Base-by-base conservation (phyloP, 2,113 vertebrate species). In the Mesoclemmys tuberculata region DNA sequence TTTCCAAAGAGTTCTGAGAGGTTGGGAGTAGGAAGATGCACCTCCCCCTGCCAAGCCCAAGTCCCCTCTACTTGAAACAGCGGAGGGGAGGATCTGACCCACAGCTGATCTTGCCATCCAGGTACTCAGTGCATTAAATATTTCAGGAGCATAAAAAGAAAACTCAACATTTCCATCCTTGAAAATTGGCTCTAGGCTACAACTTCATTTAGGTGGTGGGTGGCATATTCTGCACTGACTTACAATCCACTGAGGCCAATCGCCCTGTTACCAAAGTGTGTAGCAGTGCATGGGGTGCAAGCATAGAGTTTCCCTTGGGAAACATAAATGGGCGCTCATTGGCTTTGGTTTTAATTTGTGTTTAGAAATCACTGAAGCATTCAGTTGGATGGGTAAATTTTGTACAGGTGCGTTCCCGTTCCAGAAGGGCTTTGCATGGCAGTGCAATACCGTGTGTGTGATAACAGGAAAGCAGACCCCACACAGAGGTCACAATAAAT, bases 181-280 rank as follows among this genome's bases (percentile, higher is more conserved):
- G 56, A 88, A 84, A 90, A 81, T 85, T n/a, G 82, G 48, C 46
- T 74, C 56, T 75, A 46, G 79, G 82, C 44, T 88, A 29, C 5
- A 74, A 79, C 41, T 91, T n/a, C 1, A 46, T 16, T 93, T 44
- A 79, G 89, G 54, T 1, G 0, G 27, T 14, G 79, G 88, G 82
- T 79, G 90, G 80, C 92, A 93, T 95, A 96, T 91, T 56, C 90
- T 87, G 51, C 56, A 26, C 88, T 85, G 88, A 91, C 88, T 92
- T 84, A 58, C 46, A 81, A 91, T 68, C 79, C 64, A 89, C 64
- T 85, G 84, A 38, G 18, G 64, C 85, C 88, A 87, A 48, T 55
- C 74, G 85, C 84, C 90, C 35, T 88, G 80, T 41, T 64, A 27
- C 79, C 91, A 44, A 79, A 75, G 75, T 26, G 9, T 79, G 54